Evolutionary conservation across 2,888 invertebrate genomes (phyloP).

Genomic region (Phalangium opilio): DNA sequence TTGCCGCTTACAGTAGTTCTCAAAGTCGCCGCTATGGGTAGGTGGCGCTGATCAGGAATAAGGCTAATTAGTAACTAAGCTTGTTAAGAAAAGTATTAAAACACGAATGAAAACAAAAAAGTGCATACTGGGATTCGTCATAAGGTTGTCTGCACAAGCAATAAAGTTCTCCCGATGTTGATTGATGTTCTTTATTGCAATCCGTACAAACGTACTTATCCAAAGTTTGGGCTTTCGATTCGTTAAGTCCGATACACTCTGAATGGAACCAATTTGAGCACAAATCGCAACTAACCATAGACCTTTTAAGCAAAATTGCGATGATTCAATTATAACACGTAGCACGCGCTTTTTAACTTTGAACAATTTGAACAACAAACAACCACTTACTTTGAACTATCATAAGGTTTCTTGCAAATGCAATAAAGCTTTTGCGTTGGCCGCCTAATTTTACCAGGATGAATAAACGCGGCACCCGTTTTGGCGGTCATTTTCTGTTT

Average conservation of each 20-base stretch:
- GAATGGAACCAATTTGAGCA: conserved; percentile 99
- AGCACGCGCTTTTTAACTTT: too few relatives aligned
- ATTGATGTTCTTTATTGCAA: conserved; percentile 26
- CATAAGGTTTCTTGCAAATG: conserved; percentile 82
- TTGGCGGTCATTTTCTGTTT: neutral
- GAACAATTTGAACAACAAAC: neutral
- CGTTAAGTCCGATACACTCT: conserved; percentile 83
- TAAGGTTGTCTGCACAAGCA: conserved; percentile 93
- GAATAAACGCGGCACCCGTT: neutral
- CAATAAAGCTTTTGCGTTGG: conserved; percentile 42
- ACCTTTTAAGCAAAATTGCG: conserved; percentile 35
- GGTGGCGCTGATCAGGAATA: too few relatives aligned
- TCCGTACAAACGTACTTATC: conserved; percentile 56
- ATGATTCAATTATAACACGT: neutral
- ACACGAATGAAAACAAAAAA: conserved; percentile 22
- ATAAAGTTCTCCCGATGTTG: conserved; percentile 56
- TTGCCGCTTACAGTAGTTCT: too few relatives aligned
- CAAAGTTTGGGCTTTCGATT: conserved; percentile 74
- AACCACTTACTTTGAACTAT: conserved; percentile 64
- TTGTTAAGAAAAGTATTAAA: neutral
- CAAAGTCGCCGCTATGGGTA: too few relatives aligned
- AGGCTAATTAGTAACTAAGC: too few relatives aligned
- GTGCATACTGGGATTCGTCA: conserved; percentile 79
- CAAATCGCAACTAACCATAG: conserved; percentile 93
- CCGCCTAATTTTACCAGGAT: conserved; percentile 13